Evolutionary conservation across 2,113 vertebrate genomes (phyloP).

Genomic region (Muscicapa adusta): DNA sequence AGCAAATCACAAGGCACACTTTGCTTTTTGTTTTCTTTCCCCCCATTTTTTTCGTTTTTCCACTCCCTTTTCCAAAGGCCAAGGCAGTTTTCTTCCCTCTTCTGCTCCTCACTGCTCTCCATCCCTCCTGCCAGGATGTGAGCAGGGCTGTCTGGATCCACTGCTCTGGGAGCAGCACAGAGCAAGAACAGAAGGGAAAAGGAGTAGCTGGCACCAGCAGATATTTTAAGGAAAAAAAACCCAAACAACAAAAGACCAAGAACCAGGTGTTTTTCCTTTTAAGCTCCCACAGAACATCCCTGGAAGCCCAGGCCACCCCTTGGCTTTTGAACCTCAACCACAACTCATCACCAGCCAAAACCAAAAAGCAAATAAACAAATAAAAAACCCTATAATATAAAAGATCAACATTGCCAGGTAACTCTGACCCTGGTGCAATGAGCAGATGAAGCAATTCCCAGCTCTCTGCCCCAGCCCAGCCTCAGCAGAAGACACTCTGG

Average conservation of each 20-base stretch:
- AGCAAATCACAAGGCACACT: neutral
- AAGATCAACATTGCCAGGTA: neutral
- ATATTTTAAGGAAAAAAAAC: neutral
- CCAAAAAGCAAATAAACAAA: constrained; percentile 17
- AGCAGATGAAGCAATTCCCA: neutral
- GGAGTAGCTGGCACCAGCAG: neutral
- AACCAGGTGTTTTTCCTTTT: neutral
- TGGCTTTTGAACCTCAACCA: neutral
- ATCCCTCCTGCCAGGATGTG: neutral
- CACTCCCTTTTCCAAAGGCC: neutral
- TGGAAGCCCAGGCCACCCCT: accelerated
- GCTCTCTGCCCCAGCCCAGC: neutral
- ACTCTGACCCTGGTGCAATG: neutral
- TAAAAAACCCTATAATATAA: neutral
- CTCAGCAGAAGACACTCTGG: accelerated
- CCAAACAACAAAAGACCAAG: neutral
- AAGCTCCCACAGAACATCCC: neutral
- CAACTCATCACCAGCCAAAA: neutral
- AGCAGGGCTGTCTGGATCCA: neutral
- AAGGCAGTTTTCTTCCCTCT: neutral
- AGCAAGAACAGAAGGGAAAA: neutral
- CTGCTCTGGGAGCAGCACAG: neutral
- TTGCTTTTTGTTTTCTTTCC: neutral
- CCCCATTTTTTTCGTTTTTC: neutral
- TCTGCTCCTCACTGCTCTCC: neutral